phyloP scores from a whole-genome alignment of 2,888 invertebrate genomes.

The Epinotia bilunana region DNA sequence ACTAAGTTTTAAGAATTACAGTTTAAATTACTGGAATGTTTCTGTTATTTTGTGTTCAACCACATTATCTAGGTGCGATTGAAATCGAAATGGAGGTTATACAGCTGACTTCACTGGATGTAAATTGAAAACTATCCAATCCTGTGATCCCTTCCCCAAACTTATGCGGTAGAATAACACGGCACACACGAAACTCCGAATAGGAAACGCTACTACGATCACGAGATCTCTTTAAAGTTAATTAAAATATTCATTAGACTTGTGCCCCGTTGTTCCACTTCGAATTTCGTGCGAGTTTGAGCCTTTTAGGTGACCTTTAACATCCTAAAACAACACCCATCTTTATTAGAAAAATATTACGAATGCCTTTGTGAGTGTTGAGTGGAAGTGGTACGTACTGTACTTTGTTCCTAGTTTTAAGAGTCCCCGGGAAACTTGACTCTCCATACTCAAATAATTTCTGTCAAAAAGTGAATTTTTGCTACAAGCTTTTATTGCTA shows the following conservation, averaged over 20 bases:
- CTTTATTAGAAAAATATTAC: conserved; percentile 5
- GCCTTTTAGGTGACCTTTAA: background rate
- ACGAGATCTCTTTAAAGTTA: background rate
- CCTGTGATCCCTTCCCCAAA: background rate
- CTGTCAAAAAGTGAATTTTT: no score
- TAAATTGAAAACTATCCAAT: background rate
- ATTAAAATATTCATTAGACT: conserved; percentile 5
- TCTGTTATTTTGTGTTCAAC: no score
- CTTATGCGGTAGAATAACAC: background rate
- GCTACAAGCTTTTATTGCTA: no score
- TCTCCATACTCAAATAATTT: no score
- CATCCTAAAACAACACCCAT: conserved; percentile 23
- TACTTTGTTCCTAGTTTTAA: background rate
- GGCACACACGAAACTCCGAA: background rate
- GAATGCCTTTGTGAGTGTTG: background rate
- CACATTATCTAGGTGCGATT: no score
- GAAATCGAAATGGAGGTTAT: no score
- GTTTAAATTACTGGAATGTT: no score
- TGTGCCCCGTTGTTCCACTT: background rate
- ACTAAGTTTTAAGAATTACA: no score
- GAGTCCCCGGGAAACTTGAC: no score
- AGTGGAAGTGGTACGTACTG: background rate
- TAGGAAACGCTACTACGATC: background rate
- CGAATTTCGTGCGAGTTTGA: background rate
- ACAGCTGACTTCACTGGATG: no score